Evolutionary conservation across 2,113 vertebrate species (phyloP).

Genomic region (Poecile atricapillus): DNA sequence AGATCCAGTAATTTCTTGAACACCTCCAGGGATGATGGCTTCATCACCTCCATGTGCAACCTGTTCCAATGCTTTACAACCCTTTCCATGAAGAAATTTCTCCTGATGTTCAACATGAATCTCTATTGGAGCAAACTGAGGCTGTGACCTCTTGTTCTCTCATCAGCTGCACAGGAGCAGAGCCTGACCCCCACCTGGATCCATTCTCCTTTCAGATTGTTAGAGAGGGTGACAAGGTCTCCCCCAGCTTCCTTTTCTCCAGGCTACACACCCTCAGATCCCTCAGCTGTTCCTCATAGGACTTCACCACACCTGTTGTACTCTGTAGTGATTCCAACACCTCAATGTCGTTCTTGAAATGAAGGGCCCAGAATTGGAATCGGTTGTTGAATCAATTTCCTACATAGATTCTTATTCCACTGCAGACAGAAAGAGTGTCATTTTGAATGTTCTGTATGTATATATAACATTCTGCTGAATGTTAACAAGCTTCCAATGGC

Average conservation of each 20-base stretch:
- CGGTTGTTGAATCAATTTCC: neutral
- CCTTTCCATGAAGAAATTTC: neutral
- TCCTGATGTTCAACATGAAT: accelerated
- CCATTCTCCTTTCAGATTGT: neutral
- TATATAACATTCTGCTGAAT: too few relatives aligned
- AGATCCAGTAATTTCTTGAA: neutral
- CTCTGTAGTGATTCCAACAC: neutral
- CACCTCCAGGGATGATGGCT: too few relatives aligned
- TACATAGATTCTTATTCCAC: neutral
- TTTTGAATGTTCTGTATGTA: neutral
- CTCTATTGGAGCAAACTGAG: neutral
- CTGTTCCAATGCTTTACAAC: neutral
- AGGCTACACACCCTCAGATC: neutral
- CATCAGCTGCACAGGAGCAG: accelerated
- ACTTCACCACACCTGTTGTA: neutral
- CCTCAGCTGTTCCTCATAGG: neutral
- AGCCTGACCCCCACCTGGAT: neutral
- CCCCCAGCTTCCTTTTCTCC: neutral
- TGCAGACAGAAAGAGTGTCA: neutral
- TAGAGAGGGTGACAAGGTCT: neutral
- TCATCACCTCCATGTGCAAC: neutral
- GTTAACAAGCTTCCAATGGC: neutral
- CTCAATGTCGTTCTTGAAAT: neutral
- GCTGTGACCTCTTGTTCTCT: neutral
- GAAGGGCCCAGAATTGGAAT: neutral